Evolutionary conservation across 2,888 invertebrate species (phyloP).

Genomic region (Ectobius pallidus): DNA sequence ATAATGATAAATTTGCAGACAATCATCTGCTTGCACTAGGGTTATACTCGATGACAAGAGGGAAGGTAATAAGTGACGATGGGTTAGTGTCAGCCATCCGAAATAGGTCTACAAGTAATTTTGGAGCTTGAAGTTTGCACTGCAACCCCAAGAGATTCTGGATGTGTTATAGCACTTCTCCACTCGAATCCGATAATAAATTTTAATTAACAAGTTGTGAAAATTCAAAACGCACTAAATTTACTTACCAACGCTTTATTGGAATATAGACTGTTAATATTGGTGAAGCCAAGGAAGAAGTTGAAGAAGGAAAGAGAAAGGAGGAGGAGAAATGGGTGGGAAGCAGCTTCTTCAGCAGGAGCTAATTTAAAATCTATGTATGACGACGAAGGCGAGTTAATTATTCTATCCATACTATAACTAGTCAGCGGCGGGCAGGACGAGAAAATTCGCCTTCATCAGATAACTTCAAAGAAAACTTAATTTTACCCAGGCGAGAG

Average conservation of each 20-base stretch:
- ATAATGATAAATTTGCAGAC: too few relatives aligned
- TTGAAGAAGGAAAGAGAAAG: not conserved
- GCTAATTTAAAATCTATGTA: slow-evolving; percentile 30
- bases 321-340: not conserved
- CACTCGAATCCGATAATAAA: not conserved
- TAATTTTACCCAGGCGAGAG: slow-evolving; percentile 32
- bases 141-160: too few relatives aligned
- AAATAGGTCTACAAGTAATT: too few relatives aligned
- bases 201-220: slow-evolving; percentile 4
- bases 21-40: too few relatives aligned
- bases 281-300: not conserved
- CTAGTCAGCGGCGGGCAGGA: slow-evolving; percentile 1
- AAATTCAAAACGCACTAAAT: slow-evolving; percentile 5
- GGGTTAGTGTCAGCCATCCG: too few relatives aligned
- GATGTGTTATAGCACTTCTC: too few relatives aligned
- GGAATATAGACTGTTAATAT: not conserved
- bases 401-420: slow-evolving; percentile 25
- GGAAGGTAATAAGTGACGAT: too few relatives aligned
- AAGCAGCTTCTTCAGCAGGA: not conserved
- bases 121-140: too few relatives aligned
- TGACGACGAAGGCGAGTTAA: slow-evolving; percentile 14
- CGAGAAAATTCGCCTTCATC: slow-evolving; percentile 33
- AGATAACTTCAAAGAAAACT: slow-evolving; percentile 37
- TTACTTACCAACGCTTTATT: not conserved
- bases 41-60: too few relatives aligned